These are phyloP conservation scores for Bombus terrestris DNA, from an alignment of 1,140 invertebrate genomes.

Conservation along the genomic window DNA sequence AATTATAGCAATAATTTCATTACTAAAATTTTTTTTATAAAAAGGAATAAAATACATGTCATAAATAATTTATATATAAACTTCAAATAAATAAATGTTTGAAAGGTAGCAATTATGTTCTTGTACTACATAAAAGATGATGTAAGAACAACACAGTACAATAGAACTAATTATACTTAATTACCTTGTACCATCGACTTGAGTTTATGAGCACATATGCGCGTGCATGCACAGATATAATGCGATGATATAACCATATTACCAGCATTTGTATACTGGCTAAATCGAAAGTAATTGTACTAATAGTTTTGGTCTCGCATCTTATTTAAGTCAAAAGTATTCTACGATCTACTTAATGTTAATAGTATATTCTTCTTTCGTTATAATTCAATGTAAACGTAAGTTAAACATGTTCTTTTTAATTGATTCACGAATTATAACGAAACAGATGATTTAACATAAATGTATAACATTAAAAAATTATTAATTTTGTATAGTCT, in stretches of 20 bases:
- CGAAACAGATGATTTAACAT: not conserved
- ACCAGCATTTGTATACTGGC: not conserved
- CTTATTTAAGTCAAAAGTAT: not conserved
- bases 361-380: not conserved
- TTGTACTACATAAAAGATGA: conserved; percentile 16
- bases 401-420: not conserved
- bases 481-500: not conserved
- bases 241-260: not conserved
- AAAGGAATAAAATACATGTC: not conserved
- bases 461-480: too few species aligned
- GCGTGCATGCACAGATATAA: not conserved
- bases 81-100: not conserved
- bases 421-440: not conserved
- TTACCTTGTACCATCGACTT: conserved; percentile 39
- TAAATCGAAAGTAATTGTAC: not conserved
- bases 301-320: not conserved
- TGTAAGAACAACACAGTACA: conserved; percentile 49
- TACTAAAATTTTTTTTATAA: not conserved
- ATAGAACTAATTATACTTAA: conserved; percentile 72
- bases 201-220: not conserved
- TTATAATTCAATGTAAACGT: not conserved
- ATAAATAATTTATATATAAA: conserved; percentile 1
- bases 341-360: not conserved
- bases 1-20: not conserved
- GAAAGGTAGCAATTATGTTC: not conserved